A percentile compares a stretch with the other conserved stretches of the same genome.
Evolutionary conservation across 2,797 vertebrate species (phyloP).

Genomic region (Aselliscus stoliczkanus): DNA sequence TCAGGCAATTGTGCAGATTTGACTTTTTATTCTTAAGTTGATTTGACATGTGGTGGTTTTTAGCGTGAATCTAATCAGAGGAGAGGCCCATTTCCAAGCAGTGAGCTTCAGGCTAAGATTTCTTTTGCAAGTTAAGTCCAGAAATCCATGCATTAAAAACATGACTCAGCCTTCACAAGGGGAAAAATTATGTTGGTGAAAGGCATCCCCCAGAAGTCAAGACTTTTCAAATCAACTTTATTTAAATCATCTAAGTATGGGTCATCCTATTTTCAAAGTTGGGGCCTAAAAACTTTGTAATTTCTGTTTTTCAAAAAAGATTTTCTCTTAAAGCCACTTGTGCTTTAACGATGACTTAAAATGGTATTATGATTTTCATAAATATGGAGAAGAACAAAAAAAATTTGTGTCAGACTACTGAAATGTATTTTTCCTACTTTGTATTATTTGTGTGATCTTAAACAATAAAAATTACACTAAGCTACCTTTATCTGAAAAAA

Average conservation of each 20-base stretch:
- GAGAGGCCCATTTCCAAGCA: conserved; percentile 48
- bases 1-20: conserved; percentile 56
- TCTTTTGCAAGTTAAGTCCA: not conserved
- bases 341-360: not conserved
- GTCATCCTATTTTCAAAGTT: not conserved
- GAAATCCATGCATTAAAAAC: conserved; percentile 39
- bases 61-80: conserved; percentile 56
- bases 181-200: not conserved
- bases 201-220: not conserved
- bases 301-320: not conserved
- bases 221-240: not conserved
- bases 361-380: not conserved
- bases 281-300: not conserved
- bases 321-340: not conserved
- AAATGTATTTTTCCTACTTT: not conserved
- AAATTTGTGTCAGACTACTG: not conserved
- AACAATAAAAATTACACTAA: not conserved
- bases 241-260: not conserved
- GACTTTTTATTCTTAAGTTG: conserved; percentile 65
- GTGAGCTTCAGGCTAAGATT: conserved; percentile 50
- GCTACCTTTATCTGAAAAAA: not conserved
- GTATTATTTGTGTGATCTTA: not conserved
- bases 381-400: not conserved
- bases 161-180: not conserved
- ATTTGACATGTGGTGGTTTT: conserved; percentile 59